These are phyloP conservation scores for Aphis gossypii DNA, from an alignment of 1,140 invertebrate genomes.

Conservation along the genomic window DNA sequence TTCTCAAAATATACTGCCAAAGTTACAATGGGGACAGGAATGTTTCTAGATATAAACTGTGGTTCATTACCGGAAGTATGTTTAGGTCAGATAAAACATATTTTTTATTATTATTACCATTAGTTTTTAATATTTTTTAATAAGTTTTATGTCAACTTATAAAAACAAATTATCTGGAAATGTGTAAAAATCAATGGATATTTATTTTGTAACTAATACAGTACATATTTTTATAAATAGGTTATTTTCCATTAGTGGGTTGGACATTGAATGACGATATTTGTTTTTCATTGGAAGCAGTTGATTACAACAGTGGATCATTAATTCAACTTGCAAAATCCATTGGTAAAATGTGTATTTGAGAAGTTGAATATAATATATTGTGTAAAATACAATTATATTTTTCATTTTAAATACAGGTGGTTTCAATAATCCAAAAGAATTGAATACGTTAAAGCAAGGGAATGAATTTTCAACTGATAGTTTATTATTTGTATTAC, in stretches of 20 bases:
- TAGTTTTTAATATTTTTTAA: background rate
- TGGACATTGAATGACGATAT: slow-evolving; percentile 76
- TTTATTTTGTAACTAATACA: slow-evolving; percentile 5
- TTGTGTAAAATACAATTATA: background rate
- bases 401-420: background rate
- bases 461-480: background rate
- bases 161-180: background rate
- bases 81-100: slow-evolving; percentile 35
- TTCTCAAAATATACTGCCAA: slow-evolving; percentile 85
- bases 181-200: background rate
- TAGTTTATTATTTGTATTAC: slow-evolving; percentile 39
- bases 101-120: background rate
- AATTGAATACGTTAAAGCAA: slow-evolving; percentile 36
- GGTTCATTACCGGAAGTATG: slow-evolving; percentile 68
- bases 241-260: slow-evolving; percentile 88
- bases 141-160: background rate
- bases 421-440: slow-evolving; percentile 42
- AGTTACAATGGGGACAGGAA: slow-evolving; percentile 92
- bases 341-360: slow-evolving; percentile 72
- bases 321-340: slow-evolving; percentile 81
- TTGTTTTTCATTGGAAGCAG: slow-evolving; percentile 83
- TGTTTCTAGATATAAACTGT: slow-evolving; percentile 90
- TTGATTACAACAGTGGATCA: slow-evolving; percentile 85
- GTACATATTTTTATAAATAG: slow-evolving; percentile 63
- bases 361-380: slow-evolving; percentile 47